phyloP scores from a whole-genome alignment of 2,113 vertebrate species.

The Tricholaema leucomelas region DNA sequence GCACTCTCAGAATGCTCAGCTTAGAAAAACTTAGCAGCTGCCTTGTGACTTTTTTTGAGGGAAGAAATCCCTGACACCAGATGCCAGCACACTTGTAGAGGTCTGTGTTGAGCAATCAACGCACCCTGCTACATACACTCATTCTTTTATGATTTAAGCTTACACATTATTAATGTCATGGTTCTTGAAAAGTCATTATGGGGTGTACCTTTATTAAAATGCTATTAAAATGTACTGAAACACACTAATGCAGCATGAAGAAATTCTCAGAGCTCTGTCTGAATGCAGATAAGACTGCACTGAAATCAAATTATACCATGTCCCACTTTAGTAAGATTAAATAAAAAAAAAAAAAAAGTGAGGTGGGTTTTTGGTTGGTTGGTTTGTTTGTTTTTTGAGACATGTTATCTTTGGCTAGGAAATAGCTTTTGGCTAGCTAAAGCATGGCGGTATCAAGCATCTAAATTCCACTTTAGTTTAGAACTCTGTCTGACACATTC shows the following conservation, averaged over 20 bases:
- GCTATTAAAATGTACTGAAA: conserved; percentile 34
- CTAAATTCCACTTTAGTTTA: not conserved
- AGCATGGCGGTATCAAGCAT: not conserved
- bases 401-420: not conserved
- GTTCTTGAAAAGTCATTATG: conserved; percentile 37
- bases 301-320: conserved; percentile 47
- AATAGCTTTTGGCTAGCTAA: not conserved
- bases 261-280: conserved; percentile 19
- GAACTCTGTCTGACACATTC: not conserved
- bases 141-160: not conserved
- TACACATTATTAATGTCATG: conserved; percentile 28
- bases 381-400: not conserved
- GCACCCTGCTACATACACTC: not conserved
- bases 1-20: not conserved
- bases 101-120: not conserved
- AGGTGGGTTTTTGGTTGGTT: too few relatives aligned
- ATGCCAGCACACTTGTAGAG: not conserved
- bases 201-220: conserved; percentile 5
- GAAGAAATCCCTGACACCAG: not conserved
- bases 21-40: not conserved
- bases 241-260: conserved; percentile 37
- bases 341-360: too few relatives aligned
- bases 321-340: not conserved
- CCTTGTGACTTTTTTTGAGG: not conserved
- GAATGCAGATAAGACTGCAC: conserved; percentile 41